These are phyloP conservation scores for Itoplectis maculator DNA, from an alignment of 2,888 invertebrate genomes.

Conservation along the genomic window DNA sequence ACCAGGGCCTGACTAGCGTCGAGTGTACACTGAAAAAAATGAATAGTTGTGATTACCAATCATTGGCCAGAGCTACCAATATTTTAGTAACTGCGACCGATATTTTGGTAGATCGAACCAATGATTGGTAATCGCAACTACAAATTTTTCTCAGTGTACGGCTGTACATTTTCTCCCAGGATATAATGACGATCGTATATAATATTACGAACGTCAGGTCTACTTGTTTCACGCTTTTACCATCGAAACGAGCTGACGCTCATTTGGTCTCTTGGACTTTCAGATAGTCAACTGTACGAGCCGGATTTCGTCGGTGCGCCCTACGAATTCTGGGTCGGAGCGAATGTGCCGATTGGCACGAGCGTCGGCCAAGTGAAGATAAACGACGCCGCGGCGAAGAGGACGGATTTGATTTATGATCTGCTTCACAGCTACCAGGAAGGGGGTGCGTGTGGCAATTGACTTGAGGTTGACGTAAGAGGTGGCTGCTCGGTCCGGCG, in stretches of 20 bases:
- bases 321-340: conserved; percentile 96
- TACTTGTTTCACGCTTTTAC: too few relatives aligned
- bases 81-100: too few relatives aligned
- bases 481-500: not conserved
- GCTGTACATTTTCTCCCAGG: too few relatives aligned
- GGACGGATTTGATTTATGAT: conserved; percentile 90
- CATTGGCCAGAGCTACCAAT: too few relatives aligned
- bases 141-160: too few relatives aligned
- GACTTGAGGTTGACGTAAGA: not conserved
- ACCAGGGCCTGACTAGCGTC: too few relatives aligned
- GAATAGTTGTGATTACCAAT: too few relatives aligned
- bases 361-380: conserved; percentile 94
- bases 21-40: too few relatives aligned
- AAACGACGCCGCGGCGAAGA: conserved; percentile 89
- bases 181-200: not conserved
- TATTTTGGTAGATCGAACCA: too few relatives aligned
- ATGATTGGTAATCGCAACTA: too few relatives aligned
- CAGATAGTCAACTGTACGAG: conserved; percentile 85
- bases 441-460: conserved; percentile 87
- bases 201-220: too few relatives aligned
- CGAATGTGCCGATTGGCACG: conserved; percentile 93
- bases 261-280: not conserved
- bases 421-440: conserved; percentile 93
- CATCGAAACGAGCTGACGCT: too few relatives aligned
- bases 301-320: conserved; percentile 94